phyloP scores from a whole-genome alignment of 2,888 invertebrate genomes.

The Cybosia mesomella region DNA sequence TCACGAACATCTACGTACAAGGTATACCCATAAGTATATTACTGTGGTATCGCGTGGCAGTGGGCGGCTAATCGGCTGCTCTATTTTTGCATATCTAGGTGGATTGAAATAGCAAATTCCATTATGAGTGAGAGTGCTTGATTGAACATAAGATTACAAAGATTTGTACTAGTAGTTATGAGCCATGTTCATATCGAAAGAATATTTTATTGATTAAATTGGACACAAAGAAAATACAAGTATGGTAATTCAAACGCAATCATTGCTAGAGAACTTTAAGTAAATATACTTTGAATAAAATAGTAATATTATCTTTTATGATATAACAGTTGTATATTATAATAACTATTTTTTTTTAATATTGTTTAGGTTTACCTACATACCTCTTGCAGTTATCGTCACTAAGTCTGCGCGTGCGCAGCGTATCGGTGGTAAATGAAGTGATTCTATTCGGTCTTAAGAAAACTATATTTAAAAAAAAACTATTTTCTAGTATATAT shows the following conservation, averaged over 20 bases:
- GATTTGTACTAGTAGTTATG: conserved; percentile 22
- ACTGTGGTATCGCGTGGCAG: conserved; percentile 33
- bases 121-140: conserved; percentile 65
- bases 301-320: neutral
- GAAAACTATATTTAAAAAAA: too few relatives aligned
- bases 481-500: too few relatives aligned
- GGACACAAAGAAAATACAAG: conserved; percentile 1
- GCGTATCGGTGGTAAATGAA: too few relatives aligned
- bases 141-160: conserved; percentile 27
- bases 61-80: conserved; percentile 59
- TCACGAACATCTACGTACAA: conserved; percentile 39
- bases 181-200: neutral
- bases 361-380: too few relatives aligned
- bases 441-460: too few relatives aligned
- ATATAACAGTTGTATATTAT: neutral
- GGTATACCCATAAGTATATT: neutral
- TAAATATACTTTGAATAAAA: neutral
- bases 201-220: neutral
- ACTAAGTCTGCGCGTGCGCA: too few relatives aligned
- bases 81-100: conserved; percentile 60
- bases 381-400: too few relatives aligned
- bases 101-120: conserved; percentile 62
- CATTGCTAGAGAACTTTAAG: neutral
- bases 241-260: neutral
- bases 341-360: too few relatives aligned